Percentiles rank a stretch among this genome's conserved stretches.
phyloP scores from a whole-genome alignment of 2,888 invertebrate genomes.

The Protodeltote pygarga region DNA sequence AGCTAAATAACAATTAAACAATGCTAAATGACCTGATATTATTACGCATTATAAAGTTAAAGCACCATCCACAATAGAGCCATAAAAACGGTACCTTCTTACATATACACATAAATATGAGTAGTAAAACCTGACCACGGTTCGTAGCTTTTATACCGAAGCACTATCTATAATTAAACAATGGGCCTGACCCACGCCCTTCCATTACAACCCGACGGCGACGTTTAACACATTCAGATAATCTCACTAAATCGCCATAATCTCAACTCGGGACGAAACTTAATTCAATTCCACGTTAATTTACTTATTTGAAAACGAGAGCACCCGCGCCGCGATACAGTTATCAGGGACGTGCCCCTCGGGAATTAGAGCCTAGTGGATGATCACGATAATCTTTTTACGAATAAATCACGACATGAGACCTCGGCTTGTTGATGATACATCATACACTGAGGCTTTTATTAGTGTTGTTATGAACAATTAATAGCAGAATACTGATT shows the following conservation, averaged over 20 bases:
- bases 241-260: slow-evolving; percentile 83
- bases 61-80: slow-evolving; percentile 48
- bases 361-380: slow-evolving; percentile 64
- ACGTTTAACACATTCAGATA: slow-evolving; percentile 83
- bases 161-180: slow-evolving; percentile 83
- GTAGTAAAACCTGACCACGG: slow-evolving; percentile 58
- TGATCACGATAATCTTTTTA: slow-evolving; percentile 77
- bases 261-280: slow-evolving; percentile 78
- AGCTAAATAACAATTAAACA: slow-evolving; percentile 42
- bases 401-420: slow-evolving; percentile 68
- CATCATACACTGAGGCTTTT: slow-evolving; percentile 35
- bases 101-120: slow-evolving; percentile 60
- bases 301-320: slow-evolving; percentile 82
- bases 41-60: slow-evolving; percentile 48
- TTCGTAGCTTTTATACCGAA: slow-evolving; percentile 60
- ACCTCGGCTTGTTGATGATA: slow-evolving; percentile 26
- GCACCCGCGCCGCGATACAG: slow-evolving; percentile 66
- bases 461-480: slow-evolving; percentile 19
- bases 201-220: slow-evolving; percentile 74
- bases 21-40: slow-evolving; percentile 44
- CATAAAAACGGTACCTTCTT: slow-evolving; percentile 54
- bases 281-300: slow-evolving; percentile 84
- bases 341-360: slow-evolving; percentile 66
- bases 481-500: slow-evolving; percentile 12
- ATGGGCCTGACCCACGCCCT: slow-evolving; percentile 72